A percentile compares a stretch with the other conserved stretches of the same genome.
phyloP scores from a whole-genome alignment of 64 coral and sea anemone species.

The Dendrophyllia cribrosa region DNA sequence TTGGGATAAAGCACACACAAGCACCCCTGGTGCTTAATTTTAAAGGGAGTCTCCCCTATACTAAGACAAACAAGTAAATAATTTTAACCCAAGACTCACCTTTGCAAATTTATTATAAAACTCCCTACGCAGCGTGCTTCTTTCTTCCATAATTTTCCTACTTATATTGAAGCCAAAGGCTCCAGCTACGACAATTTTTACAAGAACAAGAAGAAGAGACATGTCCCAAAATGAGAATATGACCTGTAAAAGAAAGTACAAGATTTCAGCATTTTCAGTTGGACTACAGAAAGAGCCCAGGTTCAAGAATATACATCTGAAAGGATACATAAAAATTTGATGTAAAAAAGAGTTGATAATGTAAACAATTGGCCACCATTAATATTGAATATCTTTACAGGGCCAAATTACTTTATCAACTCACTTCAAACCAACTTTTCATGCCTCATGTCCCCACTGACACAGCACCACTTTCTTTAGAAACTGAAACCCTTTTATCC shows the following conservation, averaged over 20 bases:
- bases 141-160: constrained; percentile 87
- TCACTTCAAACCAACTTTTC: too few species aligned
- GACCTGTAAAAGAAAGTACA: constrained; percentile 56
- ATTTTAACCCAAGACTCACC: constrained; percentile 33
- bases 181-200: constrained; percentile 80
- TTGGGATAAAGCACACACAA: too few species aligned
- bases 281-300: background rate
- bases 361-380: too few species aligned
- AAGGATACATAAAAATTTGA: too few species aligned
- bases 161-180: constrained; percentile 82
- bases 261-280: background rate
- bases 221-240: constrained; percentile 55
- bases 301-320: too few species aligned
- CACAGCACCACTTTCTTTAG: too few species aligned
- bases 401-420: too few species aligned
- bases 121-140: constrained; percentile 93
- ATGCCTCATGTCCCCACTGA: too few species aligned
- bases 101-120: constrained; percentile 98
- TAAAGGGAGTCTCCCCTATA: background rate
- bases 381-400: too few species aligned
- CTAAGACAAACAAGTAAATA: background rate
- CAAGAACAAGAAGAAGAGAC: constrained; percentile 42
- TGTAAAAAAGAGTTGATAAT: too few species aligned
- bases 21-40: too few species aligned
- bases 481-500: too few species aligned